Evolutionary conservation across 2,113 vertebrate species (phyloP), one percentile per base, ranked within the genome.

Genomic region (Cygnus buccinator): DNA sequence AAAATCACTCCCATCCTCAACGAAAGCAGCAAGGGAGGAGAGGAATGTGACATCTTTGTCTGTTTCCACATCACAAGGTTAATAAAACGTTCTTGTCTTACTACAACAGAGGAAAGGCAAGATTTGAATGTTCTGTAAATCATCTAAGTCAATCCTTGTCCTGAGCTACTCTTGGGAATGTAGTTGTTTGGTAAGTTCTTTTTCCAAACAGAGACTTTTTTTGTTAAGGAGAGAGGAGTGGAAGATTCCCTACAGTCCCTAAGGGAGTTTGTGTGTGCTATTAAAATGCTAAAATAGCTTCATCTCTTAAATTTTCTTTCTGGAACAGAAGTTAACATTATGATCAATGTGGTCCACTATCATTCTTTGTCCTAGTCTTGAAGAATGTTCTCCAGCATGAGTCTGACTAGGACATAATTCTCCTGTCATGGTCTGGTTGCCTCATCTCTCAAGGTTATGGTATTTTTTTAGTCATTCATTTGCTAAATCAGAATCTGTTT

Each of bases 181-280:
- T 65, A 33, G 13, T 23, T 63, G 18, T 59, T 82, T 54, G 26
- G 5, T 15, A 80, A 84, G 3, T 35, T 57, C 21, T 70, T 89
- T 54, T 31, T 67, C 43, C 14, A 22, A 15, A 29, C 11, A 54
- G 31, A 61, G n/a, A 29, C 3, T 4, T 19, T 87, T 77, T 67
- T 73, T 81, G 11, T 80, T 29, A 52, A 19, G 26, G 54, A 57
- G 26, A 20, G 14, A 55, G 13, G 13, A 78, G 5, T 46, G 16
- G 13, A 82, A 77, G 37, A 44, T 41, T 75, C 37, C 11, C 29
- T 48, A 6, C 13, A 81, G 63, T 81, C 22, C 7, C 7, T 2
- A 12, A 2, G 1, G 0, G 1, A 58, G 19, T 31, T 33, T 66
- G 26, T 46, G 23, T 63, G 20, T 75, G 46, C 33, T 82, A 7